Conservation (phyloP, 2,797 vertebrate genomes). For the Myripristis jacobus region DNA sequence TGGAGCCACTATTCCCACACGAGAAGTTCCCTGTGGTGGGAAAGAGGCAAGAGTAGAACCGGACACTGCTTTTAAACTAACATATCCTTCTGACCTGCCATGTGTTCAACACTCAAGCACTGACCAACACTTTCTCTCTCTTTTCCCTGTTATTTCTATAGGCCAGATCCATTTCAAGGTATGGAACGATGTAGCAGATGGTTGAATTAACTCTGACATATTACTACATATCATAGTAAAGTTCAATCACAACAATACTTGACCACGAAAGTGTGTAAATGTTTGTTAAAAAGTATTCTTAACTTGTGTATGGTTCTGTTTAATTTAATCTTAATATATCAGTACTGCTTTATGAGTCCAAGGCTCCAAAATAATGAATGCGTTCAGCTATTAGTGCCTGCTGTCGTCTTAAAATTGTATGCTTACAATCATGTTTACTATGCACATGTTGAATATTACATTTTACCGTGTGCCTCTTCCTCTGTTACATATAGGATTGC, state of each 20-base stretch:
- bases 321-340: constrained; percentile 19
- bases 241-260: not conserved
- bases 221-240: not conserved
- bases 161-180: constrained; percentile 17
- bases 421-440: constrained; percentile 51
- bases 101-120: constrained; percentile 67
- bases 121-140: constrained; percentile 58
- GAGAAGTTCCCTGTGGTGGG: constrained; percentile 70
- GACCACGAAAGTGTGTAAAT: constrained; percentile 11
- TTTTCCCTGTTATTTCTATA: constrained; percentile 29
- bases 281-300: not conserved
- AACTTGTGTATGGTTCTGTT: constrained; percentile 2
- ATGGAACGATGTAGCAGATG: not conserved
- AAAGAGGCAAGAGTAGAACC: constrained; percentile 71
- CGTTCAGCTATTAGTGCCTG: constrained; percentile 45
- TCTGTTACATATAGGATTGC: constrained; percentile 45
- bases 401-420: constrained; percentile 40
- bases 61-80: constrained; percentile 71
- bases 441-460: constrained; percentile 40
- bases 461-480: constrained; percentile 43
- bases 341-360: constrained; percentile 20
- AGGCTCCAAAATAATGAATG: constrained; percentile 22
- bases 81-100: constrained; percentile 63
- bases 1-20: constrained; percentile 74
- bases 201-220: not conserved